Evolutionary conservation across 2,113 vertebrate genomes (phyloP).

Genomic region (Dipodomys merriami): DNA sequence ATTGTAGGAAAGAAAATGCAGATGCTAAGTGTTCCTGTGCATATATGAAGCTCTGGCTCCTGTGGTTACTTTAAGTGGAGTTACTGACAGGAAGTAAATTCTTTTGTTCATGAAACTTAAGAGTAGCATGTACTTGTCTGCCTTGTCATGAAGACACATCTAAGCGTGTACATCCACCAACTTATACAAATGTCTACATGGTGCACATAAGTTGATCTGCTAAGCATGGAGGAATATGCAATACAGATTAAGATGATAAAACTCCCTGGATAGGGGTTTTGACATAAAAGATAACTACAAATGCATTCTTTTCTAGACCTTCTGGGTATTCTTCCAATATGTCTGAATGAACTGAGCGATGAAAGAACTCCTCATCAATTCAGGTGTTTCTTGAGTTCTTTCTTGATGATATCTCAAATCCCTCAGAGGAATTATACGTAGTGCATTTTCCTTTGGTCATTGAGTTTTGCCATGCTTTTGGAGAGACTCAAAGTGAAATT

Average conservation of each 20-base stretch:
- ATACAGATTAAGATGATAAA: not conserved
- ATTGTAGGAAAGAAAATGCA: slow-evolving; percentile 1
- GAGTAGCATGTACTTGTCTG: not conserved
- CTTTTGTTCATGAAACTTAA: not conserved
- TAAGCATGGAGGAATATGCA: not conserved
- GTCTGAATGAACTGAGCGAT: not conserved
- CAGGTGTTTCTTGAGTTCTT: not conserved
- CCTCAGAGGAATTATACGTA: not conserved
- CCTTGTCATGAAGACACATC: not conserved
- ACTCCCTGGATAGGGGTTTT: not conserved
- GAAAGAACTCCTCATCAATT: not conserved
- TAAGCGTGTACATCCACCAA: no score
- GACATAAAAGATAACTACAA: not conserved
- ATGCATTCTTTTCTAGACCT: not conserved
- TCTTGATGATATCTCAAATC: not conserved
- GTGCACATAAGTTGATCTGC: not conserved
- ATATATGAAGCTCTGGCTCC: not conserved
- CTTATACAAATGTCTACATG: not conserved
- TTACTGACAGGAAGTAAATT: not conserved
- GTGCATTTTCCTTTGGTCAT: not conserved
- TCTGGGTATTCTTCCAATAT: not conserved
- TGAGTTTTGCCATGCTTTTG: not conserved
- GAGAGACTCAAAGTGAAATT: not conserved
- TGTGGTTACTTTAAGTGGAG: not conserved
- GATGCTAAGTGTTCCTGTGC: not conserved